These are phyloP conservation scores for Protodeltote pygarga DNA, from an alignment of 2,888 invertebrate species.

Conservation along the genomic window DNA sequence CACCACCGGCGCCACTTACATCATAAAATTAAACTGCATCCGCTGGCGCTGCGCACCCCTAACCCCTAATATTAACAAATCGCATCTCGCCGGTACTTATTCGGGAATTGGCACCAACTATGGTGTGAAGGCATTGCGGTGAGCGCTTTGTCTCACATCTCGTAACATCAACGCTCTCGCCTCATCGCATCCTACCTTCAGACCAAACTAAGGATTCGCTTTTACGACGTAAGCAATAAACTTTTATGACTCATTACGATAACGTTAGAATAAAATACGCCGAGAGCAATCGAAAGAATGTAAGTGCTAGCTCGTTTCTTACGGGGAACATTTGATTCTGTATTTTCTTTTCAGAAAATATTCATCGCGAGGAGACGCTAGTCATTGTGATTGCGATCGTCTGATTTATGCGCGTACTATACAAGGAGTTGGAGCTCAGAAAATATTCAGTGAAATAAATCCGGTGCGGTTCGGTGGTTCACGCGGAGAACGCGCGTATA, in stretches of 20 bases:
- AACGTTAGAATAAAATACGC: conserved; percentile 74
- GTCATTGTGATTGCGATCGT: conserved; percentile 59
- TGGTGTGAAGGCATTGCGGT: conserved; percentile 22
- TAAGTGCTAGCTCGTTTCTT: conserved; percentile 57
- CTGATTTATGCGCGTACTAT: conserved; percentile 66
- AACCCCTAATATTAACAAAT: conserved; percentile 44
- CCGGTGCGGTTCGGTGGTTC: conserved; percentile 67
- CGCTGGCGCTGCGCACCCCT: conserved; percentile 13
- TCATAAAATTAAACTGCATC: conserved; percentile 40
- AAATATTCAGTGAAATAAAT: conserved; percentile 74
- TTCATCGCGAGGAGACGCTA: conserved; percentile 57
- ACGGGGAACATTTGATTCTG: conserved; percentile 40
- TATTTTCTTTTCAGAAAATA: conserved; percentile 62
- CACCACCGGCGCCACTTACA: conserved; percentile 20
- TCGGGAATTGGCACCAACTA: conserved; percentile 36
- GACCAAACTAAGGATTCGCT: conserved; percentile 66
- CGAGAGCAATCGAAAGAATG: conserved; percentile 68
- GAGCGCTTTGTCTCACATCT: conserved; percentile 53
- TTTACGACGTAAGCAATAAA: conserved; percentile 75
- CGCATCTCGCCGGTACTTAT: conserved; percentile 34
- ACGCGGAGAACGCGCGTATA: conserved; percentile 58
- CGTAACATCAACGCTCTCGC: conserved; percentile 56
- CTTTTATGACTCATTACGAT: conserved; percentile 79
- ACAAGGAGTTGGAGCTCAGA: conserved; percentile 51
- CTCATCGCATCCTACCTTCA: conserved; percentile 54